These are phyloP conservation scores for Drosophila murphyi DNA, from an alignment of 1,140 invertebrate species.

Conservation along the genomic window DNA sequence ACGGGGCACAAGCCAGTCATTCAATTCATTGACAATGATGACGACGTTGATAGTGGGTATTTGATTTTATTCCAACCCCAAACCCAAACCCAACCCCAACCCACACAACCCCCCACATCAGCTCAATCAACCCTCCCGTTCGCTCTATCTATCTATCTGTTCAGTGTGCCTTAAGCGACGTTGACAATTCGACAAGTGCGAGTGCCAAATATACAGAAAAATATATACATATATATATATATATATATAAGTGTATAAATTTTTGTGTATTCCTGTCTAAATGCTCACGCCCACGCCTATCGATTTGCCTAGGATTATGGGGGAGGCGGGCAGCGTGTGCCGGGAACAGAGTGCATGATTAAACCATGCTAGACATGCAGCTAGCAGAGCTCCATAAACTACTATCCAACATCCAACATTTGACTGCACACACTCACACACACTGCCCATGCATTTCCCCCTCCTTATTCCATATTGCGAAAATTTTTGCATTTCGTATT, in stretches of 20 bases:
- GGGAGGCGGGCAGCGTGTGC: neutral
- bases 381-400: conserved; percentile 48
- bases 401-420: conserved; percentile 32
- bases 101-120: neutral
- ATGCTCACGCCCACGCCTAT: conserved; percentile 40
- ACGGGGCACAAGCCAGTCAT: conserved; percentile 55
- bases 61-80: conserved; percentile 49
- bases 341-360: conserved; percentile 52
- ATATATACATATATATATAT: neutral
- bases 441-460: neutral
- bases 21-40: conserved; percentile 81
- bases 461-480: neutral
- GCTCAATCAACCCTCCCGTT: neutral
- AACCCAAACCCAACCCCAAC: too few species aligned
- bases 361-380: conserved; percentile 71
- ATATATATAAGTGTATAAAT: neutral
- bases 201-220: conserved; percentile 32
- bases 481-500: conserved; percentile 25
- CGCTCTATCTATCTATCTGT: neutral
- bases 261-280: conserved; percentile 24
- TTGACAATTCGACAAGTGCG: conserved; percentile 82
- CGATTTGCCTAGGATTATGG: conserved; percentile 42
- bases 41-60: conserved; percentile 70
- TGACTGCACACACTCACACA: neutral
- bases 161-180: conserved; percentile 34